These are phyloP conservation scores for Acanthurus leucopareius DNA, from an alignment of 2,797 vertebrate species.

Conservation along the genomic window DNA sequence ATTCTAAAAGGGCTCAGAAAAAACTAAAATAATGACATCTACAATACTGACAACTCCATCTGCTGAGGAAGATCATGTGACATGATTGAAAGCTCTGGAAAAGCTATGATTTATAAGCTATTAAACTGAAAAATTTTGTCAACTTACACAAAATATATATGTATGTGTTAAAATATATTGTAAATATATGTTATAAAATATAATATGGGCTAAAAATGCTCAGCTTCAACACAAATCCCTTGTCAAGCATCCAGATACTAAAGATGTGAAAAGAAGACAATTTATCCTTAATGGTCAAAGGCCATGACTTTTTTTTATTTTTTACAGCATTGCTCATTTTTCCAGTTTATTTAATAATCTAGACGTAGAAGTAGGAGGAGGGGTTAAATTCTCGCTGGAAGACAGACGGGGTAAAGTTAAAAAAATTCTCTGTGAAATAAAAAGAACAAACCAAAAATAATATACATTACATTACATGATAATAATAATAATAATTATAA, in stretches of 20 bases:
- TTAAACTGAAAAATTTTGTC: too few species aligned
- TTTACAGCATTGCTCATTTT: slow-evolving; percentile 73
- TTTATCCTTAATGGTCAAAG: slow-evolving; percentile 55
- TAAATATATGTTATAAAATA: background rate
- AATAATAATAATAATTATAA: background rate
- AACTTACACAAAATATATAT: background rate
- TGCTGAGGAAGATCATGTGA: background rate
- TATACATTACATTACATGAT: slow-evolving; percentile 65
- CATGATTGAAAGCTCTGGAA: background rate
- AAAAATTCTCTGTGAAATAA: slow-evolving; percentile 68
- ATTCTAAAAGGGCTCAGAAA: background rate
- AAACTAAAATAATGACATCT: background rate
- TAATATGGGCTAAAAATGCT: background rate
- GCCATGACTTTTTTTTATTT: slow-evolving; percentile 65
- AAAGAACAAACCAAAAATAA: slow-evolving; percentile 38
- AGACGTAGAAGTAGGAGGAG: slow-evolving; percentile 67
- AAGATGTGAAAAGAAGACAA: slow-evolving; percentile 50
- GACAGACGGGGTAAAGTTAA: slow-evolving; percentile 64
- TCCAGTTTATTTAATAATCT: slow-evolving; percentile 72
- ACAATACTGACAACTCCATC: background rate
- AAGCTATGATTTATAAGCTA: background rate
- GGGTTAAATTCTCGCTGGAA: slow-evolving; percentile 70
- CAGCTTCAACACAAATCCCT: background rate
- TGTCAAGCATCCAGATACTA: background rate
- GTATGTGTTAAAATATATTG: background rate